Conservation (phyloP, 2,797 vertebrate genomes). For the Cossypha dichroa region DNA sequence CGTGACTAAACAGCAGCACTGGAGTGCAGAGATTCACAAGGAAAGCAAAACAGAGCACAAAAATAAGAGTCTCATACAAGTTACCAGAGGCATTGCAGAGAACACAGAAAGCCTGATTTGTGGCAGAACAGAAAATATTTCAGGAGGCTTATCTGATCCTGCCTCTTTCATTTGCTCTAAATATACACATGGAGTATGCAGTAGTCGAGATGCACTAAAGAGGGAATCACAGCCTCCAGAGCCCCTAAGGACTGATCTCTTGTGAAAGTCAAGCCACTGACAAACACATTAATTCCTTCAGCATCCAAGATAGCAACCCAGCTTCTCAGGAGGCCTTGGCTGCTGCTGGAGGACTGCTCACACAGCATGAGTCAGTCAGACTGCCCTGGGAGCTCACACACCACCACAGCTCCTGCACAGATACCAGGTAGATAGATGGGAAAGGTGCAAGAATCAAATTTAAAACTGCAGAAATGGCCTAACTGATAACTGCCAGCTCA, state of each 20-base stretch:
- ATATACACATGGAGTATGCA: neutral
- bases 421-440: neutral
- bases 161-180: conserved; percentile 6
- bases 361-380: neutral
- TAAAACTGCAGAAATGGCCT: neutral
- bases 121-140: neutral
- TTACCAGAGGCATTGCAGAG: conserved; percentile 2
- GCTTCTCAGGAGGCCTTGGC: neutral
- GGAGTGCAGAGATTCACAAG: neutral
- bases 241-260: neutral
- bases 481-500: neutral
- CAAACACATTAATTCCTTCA: conserved; percentile 23
- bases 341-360: neutral
- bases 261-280: conserved; percentile 24
- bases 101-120: neutral
- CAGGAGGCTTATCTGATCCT: conserved; percentile 1
- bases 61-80: neutral
- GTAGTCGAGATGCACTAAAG: neutral
- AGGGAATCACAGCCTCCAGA: conserved; percentile 19
- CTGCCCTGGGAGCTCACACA: neutral
- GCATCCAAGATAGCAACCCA: neutral
- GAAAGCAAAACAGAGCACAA: neutral
- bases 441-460: neutral
- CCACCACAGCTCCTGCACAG: neutral
- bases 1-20: neutral